Evolutionary conservation across 2,113 vertebrate genomes (phyloP), one percentile per base, ranked within the genome.

Genomic region (Antigone vipio): DNA sequence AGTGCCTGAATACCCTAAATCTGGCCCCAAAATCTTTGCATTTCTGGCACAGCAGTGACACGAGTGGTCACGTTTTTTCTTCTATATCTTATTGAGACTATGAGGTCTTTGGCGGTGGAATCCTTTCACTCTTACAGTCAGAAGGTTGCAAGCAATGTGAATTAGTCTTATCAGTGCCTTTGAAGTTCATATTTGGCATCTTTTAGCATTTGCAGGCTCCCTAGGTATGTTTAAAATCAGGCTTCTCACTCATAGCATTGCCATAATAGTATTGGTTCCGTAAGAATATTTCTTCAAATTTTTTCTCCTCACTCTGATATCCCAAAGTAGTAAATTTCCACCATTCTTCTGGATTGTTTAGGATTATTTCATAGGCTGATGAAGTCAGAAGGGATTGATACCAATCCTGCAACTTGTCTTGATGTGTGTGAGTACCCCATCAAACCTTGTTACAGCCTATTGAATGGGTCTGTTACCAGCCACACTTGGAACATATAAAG

Each of bases 391-490:
- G 11, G 24, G 7, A 60, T 63, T 34, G 23, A 62, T 49, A 26
- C 1, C 19, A n/a, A 3, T 52, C 22, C 50, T 78, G 19, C 14
- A 79, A 27, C 5, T 56, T 56, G 18, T 44, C 38, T 69, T 69
- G 32, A 22, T 0, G 0, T 24, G 3, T 38, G 18, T 16, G 9
- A 80, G 12, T 29, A 78, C 21, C 13, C 34, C 12, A 5, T 8
- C 34, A 73, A 38, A 88, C 20, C 21, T 30, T 52, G 21, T 44
- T n/a, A 14, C 34, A 52, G 2, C 24, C 12, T 38, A 10, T 40
- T n/a, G 16, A 34, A 6, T 32, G 9, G 11, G 4, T 40, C 59
- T 60, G 24, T 64, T 88, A 9, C 22, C 88, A 30, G 9, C 22
- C 2, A 5, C 53, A 63, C 15, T 16, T 4, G 4, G 19, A 17